Percentiles rank a stretch among this genome's conserved stretches.
Conservation (phyloP, 2,797 vertebrate species). For the Coluber constrictor region DNA sequence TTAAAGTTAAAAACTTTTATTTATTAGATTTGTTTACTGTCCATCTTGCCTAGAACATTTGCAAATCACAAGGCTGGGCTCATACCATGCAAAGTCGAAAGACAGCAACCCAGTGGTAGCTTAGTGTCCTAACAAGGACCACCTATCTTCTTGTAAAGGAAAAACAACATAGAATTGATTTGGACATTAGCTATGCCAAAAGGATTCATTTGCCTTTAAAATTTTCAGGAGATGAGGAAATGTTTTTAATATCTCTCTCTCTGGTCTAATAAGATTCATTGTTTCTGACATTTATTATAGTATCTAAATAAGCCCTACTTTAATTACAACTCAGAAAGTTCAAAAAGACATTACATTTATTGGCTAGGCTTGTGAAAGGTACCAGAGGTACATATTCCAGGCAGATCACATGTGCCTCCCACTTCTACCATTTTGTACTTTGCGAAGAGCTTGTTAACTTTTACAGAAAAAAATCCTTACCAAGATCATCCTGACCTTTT, state of each 20-base stretch:
- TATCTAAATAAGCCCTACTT: not conserved
- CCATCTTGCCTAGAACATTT: not conserved
- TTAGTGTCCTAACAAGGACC: not conserved
- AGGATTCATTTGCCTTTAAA: not conserved
- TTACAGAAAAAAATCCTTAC: not conserved
- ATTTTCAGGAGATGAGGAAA: not conserved
- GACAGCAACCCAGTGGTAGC: not conserved
- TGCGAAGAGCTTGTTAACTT: conserved; percentile 1
- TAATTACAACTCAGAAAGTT: not conserved
- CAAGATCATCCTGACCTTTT: conserved; percentile 19
- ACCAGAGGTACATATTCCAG: not conserved
- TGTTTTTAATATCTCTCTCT: not conserved
- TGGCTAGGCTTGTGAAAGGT: not conserved
- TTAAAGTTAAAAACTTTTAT: not conserved
- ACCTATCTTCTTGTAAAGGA: not conserved
- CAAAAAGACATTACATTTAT: not conserved
- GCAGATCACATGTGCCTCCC: not conserved
- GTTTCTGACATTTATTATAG: conserved; percentile 9
- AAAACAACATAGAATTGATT: not conserved
- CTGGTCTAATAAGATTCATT: not conserved
- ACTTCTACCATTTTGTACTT: conserved; percentile 1
- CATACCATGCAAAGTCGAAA: not conserved
- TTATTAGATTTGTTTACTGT: not conserved
- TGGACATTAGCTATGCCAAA: not conserved
- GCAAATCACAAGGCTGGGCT: not conserved